Evolutionary conservation across 2,797 vertebrate genomes (phyloP).

Genomic region (Mormyrops boulengeri): DNA sequence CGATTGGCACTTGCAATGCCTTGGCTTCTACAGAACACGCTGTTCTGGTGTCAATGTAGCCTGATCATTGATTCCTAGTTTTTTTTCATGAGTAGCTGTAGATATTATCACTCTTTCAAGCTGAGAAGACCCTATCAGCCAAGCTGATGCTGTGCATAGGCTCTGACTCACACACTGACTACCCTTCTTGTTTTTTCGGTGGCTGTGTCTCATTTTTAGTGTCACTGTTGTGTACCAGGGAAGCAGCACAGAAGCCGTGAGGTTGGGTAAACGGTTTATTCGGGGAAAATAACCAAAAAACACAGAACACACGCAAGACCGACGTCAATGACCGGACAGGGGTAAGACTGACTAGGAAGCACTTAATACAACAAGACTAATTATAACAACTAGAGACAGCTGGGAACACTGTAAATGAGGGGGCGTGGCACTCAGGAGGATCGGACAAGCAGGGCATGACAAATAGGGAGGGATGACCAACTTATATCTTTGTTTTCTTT

Average conservation of each 20-base stretch:
- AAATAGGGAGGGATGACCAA: background rate
- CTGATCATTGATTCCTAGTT: background rate
- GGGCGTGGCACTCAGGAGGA: too few species aligned
- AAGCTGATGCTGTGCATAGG: background rate
- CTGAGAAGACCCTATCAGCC: background rate
- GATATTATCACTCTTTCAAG: background rate
- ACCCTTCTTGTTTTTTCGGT: background rate
- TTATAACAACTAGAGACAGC: too few species aligned
- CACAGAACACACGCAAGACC: too few species aligned
- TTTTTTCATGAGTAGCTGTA: background rate
- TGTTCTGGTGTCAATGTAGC: background rate
- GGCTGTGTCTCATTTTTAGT: background rate
- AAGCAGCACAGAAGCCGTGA: too few species aligned
- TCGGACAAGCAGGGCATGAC: too few species aligned
- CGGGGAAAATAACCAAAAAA: too few species aligned
- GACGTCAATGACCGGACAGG: too few species aligned
- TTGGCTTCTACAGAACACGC: background rate
- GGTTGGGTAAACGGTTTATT: too few species aligned
- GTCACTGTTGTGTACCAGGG: too few species aligned
- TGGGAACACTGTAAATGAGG: too few species aligned
- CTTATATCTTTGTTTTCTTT: background rate
- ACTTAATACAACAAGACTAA: too few species aligned
- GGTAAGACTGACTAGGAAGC: too few species aligned
- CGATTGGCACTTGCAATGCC: background rate
- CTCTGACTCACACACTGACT: background rate